A percentile compares a stretch with the other conserved stretches of the same genome.
Evolutionary conservation across 2,797 vertebrate genomes (phyloP).

Genomic region (Scarus forsteni): DNA sequence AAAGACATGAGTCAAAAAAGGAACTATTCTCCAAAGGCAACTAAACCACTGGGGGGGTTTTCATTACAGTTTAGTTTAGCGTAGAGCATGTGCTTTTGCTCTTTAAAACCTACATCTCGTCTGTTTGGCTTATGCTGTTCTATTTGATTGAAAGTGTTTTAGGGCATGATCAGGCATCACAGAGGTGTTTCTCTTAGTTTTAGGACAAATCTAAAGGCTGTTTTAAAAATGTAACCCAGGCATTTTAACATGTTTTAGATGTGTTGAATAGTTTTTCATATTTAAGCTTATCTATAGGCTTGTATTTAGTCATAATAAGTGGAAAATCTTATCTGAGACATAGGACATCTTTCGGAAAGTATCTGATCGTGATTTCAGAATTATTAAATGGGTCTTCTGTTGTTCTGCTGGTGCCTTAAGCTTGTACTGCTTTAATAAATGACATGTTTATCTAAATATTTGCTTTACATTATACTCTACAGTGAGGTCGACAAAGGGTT

Average conservation of each 20-base stretch:
- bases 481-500: too few species aligned
- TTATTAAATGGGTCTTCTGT: slow-evolving; percentile 12
- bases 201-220: neutral
- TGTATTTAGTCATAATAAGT: neutral
- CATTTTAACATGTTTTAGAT: neutral
- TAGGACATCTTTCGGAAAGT: neutral
- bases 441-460: too few species aligned
- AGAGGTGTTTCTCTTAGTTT: slow-evolving; percentile 5
- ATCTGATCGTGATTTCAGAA: neutral
- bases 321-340: neutral
- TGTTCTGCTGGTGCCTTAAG: slow-evolving; percentile 74
- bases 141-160: slow-evolving; percentile 10
- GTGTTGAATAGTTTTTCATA: slow-evolving; percentile 4
- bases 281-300: neutral
- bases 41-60: neutral
- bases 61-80: slow-evolving; percentile 15
- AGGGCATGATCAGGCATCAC: slow-evolving; percentile 1
- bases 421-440: slow-evolving; percentile 29
- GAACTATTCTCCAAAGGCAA: neutral
- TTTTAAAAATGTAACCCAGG: neutral
- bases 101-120: slow-evolving; percentile 8
- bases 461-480: too few species aligned
- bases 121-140: slow-evolving; percentile 2
- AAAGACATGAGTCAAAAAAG: neutral
- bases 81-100: neutral